Evolutionary conservation across 2,113 vertebrate genomes (phyloP).

Genomic region (Manacus vitellinus): DNA sequence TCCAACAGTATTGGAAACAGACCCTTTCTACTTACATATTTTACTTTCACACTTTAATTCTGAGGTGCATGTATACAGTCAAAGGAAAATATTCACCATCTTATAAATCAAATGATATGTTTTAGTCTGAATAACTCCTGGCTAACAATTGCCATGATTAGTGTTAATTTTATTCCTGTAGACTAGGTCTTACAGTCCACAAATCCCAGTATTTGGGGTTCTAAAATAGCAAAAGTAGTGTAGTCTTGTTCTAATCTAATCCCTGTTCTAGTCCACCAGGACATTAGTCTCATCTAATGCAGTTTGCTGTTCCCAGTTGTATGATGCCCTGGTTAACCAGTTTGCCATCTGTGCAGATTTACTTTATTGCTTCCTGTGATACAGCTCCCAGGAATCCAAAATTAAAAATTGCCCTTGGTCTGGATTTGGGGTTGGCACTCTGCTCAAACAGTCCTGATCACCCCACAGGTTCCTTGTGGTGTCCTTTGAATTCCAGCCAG

Average conservation of each 20-base stretch:
- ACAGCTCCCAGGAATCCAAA: not conserved
- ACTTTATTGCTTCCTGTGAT: slow-evolving; percentile 27
- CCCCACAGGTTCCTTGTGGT: slow-evolving; percentile 19
- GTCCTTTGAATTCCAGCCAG: slow-evolving; percentile 42
- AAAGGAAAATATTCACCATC: not conserved
- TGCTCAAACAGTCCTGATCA: not conserved
- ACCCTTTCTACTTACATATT: not conserved
- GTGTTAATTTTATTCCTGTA: not conserved
- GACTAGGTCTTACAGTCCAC: not conserved
- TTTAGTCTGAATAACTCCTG: not conserved
- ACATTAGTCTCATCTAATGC: not conserved
- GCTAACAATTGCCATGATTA: not conserved
- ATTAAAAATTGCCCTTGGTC: not conserved
- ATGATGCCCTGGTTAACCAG: not conserved
- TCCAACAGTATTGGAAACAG: not conserved
- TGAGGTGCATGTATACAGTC: not conserved
- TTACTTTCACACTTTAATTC: not conserved
- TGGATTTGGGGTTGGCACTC: slow-evolving; percentile 4
- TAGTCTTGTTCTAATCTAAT: not conserved
- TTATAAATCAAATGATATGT: not conserved
- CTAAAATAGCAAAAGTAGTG: not conserved
- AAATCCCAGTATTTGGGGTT: not conserved
- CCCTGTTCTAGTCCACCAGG: not conserved
- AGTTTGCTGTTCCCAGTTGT: not conserved
- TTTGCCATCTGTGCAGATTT: slow-evolving; percentile 29